Base-by-base conservation (phyloP, 1,140 invertebrate species). In the Phymastichus coffea region DNA sequence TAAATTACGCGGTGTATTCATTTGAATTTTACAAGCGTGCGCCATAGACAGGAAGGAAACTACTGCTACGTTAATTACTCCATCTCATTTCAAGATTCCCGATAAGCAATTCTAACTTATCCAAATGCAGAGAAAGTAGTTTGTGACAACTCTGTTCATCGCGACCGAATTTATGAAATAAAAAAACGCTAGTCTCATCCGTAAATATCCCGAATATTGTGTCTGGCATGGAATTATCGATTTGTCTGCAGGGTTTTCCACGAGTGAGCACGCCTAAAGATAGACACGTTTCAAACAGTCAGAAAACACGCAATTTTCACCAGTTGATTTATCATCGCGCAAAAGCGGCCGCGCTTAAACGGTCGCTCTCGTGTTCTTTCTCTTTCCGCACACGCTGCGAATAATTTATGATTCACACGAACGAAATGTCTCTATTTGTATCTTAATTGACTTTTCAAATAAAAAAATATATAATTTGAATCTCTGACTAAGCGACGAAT, bases 291-390 rank as follows among this genome's bases (percentile, higher is more conserved):
- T n/a, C n/a, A n/a, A 61, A 55, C 54, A 47, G 58, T 55, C 46
- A 49, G 54, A 56, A 61, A 61, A 49, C 59, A 61, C 52, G 59
- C 59, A 55, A 55, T 55, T 61, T 53, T 53, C 38, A 51, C 59
- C 15, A 38, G 14, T 38, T 61, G 59, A 61, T 61, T 61, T 51
- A 55, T 61, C 40, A 26, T 40, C 20, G 15, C n/a, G n/a, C n/a
- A n/a, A n/a, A n/a, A n/a, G n/a, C n/a, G n/a, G n/a, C n/a, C n/a
- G n/a, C n/a, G n/a, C n/a, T n/a, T n/a, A n/a, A n/a, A n/a, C n/a
- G n/a, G n/a, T n/a, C n/a, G n/a, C n/a, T 25, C 19, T 23, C 20
- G 35, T 37, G 14, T 15, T 20, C 33, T 38, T 37, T 51, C 33
- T 15, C 44, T 14, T 19, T 37, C 47, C 20, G 22, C 40, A 19